A percentile compares a stretch with the other conserved stretches of the same genome.
phyloP scores from a whole-genome alignment of 2,797 vertebrate genomes.

The Semotilus atromaculatus region DNA sequence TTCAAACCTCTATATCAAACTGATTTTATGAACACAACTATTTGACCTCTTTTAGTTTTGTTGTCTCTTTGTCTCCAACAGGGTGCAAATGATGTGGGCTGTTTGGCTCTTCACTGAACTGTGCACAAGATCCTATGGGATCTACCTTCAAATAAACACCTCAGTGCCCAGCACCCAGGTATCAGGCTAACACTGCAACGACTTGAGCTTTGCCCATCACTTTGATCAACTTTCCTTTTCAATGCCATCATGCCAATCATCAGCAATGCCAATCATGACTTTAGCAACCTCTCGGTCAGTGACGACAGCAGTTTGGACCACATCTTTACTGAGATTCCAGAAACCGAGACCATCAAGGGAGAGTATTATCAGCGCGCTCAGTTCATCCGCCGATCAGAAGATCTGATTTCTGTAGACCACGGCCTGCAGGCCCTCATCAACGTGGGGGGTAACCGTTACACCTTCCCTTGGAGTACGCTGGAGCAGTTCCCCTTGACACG shows the following conservation, averaged over 20 bases:
- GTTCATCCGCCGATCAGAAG: slow-evolving; percentile 78
- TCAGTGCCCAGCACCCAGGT: slow-evolving; percentile 28
- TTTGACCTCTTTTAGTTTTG: slow-evolving; percentile 26
- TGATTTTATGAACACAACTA: slow-evolving; percentile 21
- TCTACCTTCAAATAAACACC: slow-evolving; percentile 36
- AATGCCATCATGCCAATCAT: slow-evolving; percentile 88
- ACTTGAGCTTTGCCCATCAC: slow-evolving; percentile 5
- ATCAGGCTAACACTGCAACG: slow-evolving; percentile 28
- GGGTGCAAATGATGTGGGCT: slow-evolving; percentile 53
- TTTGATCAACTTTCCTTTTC: slow-evolving; percentile 55
- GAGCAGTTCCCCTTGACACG: slow-evolving; percentile 92
- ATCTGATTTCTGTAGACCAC: slow-evolving; percentile 77
- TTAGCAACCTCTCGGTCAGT: slow-evolving; percentile 81
- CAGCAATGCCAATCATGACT: slow-evolving; percentile 86
- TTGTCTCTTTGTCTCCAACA: slow-evolving; percentile 44
- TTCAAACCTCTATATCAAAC: not conserved
- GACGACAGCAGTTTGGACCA: slow-evolving; percentile 87
- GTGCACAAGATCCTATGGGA: slow-evolving; percentile 43
- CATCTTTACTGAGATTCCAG: slow-evolving; percentile 80
- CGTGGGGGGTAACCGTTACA: slow-evolving; percentile 90
- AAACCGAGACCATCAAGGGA: slow-evolving; percentile 87
- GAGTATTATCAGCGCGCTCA: slow-evolving; percentile 87
- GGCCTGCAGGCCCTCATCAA: slow-evolving; percentile 86
- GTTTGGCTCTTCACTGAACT: slow-evolving; percentile 35
- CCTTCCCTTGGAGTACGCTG: slow-evolving; percentile 93